These are phyloP conservation scores for Ctenopoma multispine DNA, from an alignment of 2,797 vertebrate genomes.

Conservation along the genomic window DNA sequence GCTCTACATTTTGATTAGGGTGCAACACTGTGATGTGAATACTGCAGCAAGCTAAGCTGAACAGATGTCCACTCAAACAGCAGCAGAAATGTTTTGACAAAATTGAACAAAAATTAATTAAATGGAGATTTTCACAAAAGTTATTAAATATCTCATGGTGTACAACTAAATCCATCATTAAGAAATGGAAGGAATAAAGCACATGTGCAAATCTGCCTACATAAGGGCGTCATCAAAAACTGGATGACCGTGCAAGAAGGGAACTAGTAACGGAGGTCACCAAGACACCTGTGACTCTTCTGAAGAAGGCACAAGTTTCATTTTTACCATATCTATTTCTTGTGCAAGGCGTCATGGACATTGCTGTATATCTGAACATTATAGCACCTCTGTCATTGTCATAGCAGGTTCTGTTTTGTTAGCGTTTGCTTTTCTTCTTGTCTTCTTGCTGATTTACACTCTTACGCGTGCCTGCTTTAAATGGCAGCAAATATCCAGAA, in stretches of 20 bases:
- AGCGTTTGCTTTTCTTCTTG: not conserved
- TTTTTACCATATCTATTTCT: not conserved
- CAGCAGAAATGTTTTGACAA: too few relatives aligned
- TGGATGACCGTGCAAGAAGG: too few relatives aligned
- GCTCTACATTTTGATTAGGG: constrained; percentile 22
- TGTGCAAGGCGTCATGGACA: not conserved
- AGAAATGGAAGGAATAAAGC: too few relatives aligned
- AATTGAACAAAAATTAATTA: too few relatives aligned
- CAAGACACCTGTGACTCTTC: too few relatives aligned
- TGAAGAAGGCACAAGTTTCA: not conserved
- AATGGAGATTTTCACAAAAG: too few relatives aligned
- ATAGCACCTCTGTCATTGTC: not conserved
- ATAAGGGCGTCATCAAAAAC: too few relatives aligned
- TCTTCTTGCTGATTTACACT: not conserved
- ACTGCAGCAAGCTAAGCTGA: not conserved
- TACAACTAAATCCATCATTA: too few relatives aligned
- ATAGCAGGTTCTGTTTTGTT: not conserved
- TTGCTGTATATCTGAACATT: not conserved
- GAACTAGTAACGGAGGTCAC: too few relatives aligned
- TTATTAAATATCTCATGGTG: too few relatives aligned
- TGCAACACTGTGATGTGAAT: not conserved
- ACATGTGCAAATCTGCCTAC: too few relatives aligned
- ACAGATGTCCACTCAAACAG: not conserved
- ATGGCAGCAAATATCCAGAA: not conserved
- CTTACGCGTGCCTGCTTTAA: not conserved